A percentile compares a stretch with the other conserved stretches of the same genome.
Conservation (phyloP, 2,797 vertebrate species). For the Morus bassanus region DNA sequence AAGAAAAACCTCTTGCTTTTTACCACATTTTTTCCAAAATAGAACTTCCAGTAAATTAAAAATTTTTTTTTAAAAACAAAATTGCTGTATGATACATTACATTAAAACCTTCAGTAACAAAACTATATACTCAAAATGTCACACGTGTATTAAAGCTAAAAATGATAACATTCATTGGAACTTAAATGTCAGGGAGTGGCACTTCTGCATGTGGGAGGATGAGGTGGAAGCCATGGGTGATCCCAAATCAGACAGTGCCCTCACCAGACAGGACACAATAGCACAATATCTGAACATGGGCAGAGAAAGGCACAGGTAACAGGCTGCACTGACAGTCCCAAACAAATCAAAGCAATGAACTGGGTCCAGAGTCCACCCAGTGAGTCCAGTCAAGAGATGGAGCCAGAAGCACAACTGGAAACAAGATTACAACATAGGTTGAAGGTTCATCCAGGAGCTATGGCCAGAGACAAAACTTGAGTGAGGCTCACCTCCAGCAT, state of each 20-base stretch:
- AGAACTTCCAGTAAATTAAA: background rate
- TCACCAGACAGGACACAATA: background rate
- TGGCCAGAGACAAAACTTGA: background rate
- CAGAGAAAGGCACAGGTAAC: background rate
- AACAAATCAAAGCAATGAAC: accelerated
- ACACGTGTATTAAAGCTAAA: background rate
- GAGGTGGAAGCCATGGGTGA: background rate
- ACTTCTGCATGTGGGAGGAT: background rate
- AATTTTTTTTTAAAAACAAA: background rate
- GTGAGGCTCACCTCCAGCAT: background rate
- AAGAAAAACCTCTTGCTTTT: background rate
- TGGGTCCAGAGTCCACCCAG: background rate
- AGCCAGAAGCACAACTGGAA: background rate
- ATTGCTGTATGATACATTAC: background rate
- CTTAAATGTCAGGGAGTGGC: background rate
- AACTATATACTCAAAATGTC: background rate
- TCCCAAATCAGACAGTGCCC: too few species aligned
- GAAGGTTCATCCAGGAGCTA: background rate
- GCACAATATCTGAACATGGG: background rate
- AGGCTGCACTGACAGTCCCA: background rate
- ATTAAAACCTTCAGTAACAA: background rate
- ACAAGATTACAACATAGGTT: background rate
- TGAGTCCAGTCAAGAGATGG: background rate
- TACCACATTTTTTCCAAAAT: background rate
- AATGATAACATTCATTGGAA: background rate